A percentile compares a stretch with the other conserved stretches of the same genome.
These are phyloP conservation scores for Reticulitermes lucifugus DNA, from an alignment of 2,888 invertebrate genomes.

Conservation along the genomic window DNA sequence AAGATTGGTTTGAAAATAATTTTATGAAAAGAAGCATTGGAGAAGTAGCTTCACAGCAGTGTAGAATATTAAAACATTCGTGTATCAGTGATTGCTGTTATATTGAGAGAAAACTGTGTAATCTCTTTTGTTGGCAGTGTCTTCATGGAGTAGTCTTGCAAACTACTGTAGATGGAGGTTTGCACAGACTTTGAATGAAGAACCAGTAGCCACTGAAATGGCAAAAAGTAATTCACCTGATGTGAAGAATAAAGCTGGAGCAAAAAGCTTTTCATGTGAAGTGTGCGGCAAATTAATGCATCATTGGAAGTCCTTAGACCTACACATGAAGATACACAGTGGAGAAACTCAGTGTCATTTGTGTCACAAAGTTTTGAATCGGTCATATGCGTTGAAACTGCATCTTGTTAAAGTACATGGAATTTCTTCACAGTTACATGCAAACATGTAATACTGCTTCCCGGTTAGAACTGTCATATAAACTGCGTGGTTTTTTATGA, in stretches of 20 bases:
- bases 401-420: conserved; percentile 50
- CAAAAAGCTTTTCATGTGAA: conserved; percentile 36
- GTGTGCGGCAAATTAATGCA: conserved; percentile 53
- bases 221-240: conserved; percentile 2
- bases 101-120: background rate
- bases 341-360: conserved; percentile 66
- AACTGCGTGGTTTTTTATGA: too few relatives aligned
- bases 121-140: conserved; percentile 28
- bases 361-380: conserved; percentile 66
- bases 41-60: too few relatives aligned
- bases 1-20: too few relatives aligned
- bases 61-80: too few relatives aligned
- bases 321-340: conserved; percentile 67
- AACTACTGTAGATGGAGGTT: conserved; percentile 32
- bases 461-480: too few relatives aligned
- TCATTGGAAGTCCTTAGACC: conserved; percentile 66
- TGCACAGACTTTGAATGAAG: background rate
- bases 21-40: too few relatives aligned
- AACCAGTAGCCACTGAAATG: conserved; percentile 6
- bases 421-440: background rate
- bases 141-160: background rate
- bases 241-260: conserved; percentile 11
- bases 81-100: background rate
- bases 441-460: background rate
- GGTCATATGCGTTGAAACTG: conserved; percentile 59